Base-by-base conservation (phyloP, 2,888 invertebrate genomes). In the Harpalus rubripes region DNA sequence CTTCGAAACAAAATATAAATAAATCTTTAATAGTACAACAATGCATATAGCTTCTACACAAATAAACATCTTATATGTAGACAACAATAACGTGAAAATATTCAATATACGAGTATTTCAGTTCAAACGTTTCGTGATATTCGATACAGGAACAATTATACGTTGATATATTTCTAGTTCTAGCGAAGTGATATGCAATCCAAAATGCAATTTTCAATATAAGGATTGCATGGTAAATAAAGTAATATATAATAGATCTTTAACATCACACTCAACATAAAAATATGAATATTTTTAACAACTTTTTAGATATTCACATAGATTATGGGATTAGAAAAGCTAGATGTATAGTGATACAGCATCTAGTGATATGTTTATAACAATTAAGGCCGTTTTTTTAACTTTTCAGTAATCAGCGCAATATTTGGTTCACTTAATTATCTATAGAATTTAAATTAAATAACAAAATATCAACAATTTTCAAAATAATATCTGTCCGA, bases 311-410 rank as follows among this genome's bases (percentile, higher is more conserved):
- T 32, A 78, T 32, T 39, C 39, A 68, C 68, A 68, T 68, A 15
- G 68, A 68, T 39, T 68, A 41, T 63, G 63, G 63, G 63, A 26
- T 68, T 78, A 78, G 56, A 78, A 78, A 78, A 78, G 78, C 78
- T 84, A 84, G 74, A 81, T 81, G 52, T 61, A 65, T 81, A 63
- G 32, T 59, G 81, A 44, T 65, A 65, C 22, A 65, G 61, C 65
- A 68, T 80, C 65, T 84, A 61, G 59, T 81, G 76, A 81, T 81
- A 81, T 81, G 65, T 85, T 61, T 76, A 81, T 74, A 81, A 80
- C 72, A 85, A 74, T 85, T 82, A 86, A 82, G 80, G 78, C 78
- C 81, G 78, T 81, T 61, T 80, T 32, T 32, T 32, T 74, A 32
- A 44, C n/a, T 76, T 81, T n/a, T 74, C 68, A 26, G 56, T 79